A percentile compares a stretch with the other conserved stretches of the same genome.
Conservation (phyloP, 2,113 vertebrate species). For the Rhadina sibilatrix region DNA sequence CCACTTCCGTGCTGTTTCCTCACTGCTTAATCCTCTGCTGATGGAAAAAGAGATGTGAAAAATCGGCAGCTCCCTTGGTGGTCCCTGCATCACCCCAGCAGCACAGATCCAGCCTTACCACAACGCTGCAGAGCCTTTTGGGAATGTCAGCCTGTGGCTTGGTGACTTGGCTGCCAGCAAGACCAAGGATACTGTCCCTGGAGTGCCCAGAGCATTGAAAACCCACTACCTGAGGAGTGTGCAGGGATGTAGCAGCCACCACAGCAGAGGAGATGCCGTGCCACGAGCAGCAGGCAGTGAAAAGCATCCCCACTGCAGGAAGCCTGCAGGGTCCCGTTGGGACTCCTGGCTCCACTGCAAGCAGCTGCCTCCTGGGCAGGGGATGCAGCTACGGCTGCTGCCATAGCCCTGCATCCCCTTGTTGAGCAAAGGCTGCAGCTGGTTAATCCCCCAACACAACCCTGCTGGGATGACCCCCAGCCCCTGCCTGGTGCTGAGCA, state of each 20-base stretch:
- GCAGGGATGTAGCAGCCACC: not conserved
- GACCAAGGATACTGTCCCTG: not conserved
- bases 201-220: not conserved
- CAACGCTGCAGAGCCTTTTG: not conserved
- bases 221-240: accelerated
- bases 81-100: not conserved
- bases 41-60: not conserved
- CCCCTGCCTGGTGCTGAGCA: not conserved
- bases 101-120: not conserved
- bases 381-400: not conserved
- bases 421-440: not conserved
- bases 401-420: not conserved
- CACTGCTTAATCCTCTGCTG: not conserved
- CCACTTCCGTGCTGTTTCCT: not conserved
- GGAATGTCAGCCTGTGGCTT: not conserved
- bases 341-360: not conserved
- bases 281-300: not conserved
- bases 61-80: not conserved
- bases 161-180: not conserved
- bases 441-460: not conserved
- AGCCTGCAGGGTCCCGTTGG: not conserved
- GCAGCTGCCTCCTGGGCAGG: not conserved
- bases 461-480: not conserved
- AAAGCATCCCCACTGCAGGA: not conserved
- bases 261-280: accelerated